These are phyloP conservation scores for Bombus superbus DNA, from an alignment of 1,140 invertebrate genomes.

Conservation along the genomic window DNA sequence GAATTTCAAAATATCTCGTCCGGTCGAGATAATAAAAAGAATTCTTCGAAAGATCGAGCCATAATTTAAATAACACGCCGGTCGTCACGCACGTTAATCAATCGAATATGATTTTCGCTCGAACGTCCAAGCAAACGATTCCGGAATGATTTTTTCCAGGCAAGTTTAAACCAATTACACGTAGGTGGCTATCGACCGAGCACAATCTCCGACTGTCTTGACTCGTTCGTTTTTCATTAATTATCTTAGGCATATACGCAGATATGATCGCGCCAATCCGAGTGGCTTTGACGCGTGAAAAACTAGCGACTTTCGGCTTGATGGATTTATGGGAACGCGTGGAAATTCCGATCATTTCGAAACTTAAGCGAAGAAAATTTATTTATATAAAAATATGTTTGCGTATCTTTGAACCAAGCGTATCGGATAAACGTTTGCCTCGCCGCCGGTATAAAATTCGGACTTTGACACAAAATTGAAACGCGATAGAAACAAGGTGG, in stretches of 20 bases:
- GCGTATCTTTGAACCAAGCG: background rate
- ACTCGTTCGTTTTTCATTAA: conserved; percentile 55
- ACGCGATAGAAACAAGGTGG: background rate
- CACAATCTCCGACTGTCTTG: conserved; percentile 30
- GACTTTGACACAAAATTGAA: background rate
- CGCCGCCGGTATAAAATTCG: too few relatives aligned
- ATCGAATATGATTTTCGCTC: conserved; percentile 52
- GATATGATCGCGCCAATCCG: conserved; percentile 25
- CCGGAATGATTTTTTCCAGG: conserved; percentile 27
- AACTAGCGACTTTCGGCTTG: conserved; percentile 5
- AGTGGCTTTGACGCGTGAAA: conserved; percentile 18
- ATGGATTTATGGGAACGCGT: conserved; percentile 32
- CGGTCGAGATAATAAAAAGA: background rate
- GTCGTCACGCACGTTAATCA: conserved; percentile 26
- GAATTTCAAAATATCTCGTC: background rate
- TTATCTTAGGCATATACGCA: conserved; percentile 44
- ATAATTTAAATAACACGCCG: conserved; percentile 8
- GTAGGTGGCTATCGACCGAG: conserved; percentile 44
- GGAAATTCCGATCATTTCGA: background rate
- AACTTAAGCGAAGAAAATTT: background rate
- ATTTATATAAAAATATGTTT: background rate
- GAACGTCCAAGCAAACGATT: conserved; percentile 6
- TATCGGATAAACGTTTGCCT: background rate
- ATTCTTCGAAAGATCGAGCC: background rate
- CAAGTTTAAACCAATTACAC: background rate